Evolutionary conservation across 2,888 invertebrate species (phyloP), one percentile per base, ranked within the genome.

Genomic region (Sussaba pulchella): DNA sequence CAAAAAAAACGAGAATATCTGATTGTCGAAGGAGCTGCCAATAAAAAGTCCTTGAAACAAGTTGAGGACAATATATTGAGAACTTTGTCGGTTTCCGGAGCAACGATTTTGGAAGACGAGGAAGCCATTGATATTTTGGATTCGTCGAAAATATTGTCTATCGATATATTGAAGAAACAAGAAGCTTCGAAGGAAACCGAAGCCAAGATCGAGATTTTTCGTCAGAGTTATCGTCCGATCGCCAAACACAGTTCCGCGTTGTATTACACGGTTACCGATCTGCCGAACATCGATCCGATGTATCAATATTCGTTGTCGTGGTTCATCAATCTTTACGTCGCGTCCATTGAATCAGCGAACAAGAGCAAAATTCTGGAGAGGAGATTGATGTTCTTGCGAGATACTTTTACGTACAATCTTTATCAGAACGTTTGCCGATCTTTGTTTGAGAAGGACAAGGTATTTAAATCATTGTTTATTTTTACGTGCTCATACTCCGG

Each of bases 61-160:
- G 96, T 97, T 24, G 98, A 98, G 93, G 97, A 98, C 89, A 96
- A 96, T 92, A 98, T 98, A 86, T 93, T 98, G 61, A 95, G 95
- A 87, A 98, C 98, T 0, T 92, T 98, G 70, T 96, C 97, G 52
- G 95, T 96, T 88, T 94, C 95, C 0, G 96, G 97, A 90, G 97
- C 98, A 1, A 97, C 98, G 90, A 98, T 98, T 89, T 93, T 98
- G 81, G 98, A 98, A 93, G 97, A 98, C 91, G 98, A 98, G 93
- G 94, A 94, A 2, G 98, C 98, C 2, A 97, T 98, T 85, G 94
- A 96, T 91, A 96, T 98, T 79, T 93, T 98, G 57, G 97, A 97
- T 90, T 96, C 96, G 2, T 98, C 98, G 0, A 98, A 98, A 92
- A 92, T 94, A 8, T 93, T 98, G 43, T 96, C 98, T 0, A 94